These are phyloP conservation scores for Mesocentrotus franciscanus DNA, from an alignment of 53 echinoderm and acorn worm species.

Conservation along the genomic window DNA sequence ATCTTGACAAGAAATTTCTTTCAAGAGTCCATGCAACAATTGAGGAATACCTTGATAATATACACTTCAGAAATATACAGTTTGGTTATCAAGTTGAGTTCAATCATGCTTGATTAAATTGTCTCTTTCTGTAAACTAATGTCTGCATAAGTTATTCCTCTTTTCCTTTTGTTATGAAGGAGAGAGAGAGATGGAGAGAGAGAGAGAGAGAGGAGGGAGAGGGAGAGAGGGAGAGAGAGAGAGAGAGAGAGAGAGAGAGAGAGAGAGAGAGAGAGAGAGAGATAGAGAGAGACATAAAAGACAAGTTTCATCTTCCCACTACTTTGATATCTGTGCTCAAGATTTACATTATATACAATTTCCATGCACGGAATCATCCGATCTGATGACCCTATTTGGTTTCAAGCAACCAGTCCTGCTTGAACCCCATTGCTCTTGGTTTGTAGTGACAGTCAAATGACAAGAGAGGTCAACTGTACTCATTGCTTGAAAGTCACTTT, in stretches of 20 bases:
- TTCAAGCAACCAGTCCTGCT: background rate
- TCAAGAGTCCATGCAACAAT: too few relatives aligned
- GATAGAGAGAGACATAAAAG: background rate
- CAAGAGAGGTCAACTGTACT: background rate
- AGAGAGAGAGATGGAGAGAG: background rate
- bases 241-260: background rate
- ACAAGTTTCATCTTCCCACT: background rate
- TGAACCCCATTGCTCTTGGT: background rate
- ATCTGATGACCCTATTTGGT: background rate
- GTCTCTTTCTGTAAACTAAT: background rate
- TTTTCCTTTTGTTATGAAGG: background rate
- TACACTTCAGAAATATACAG: background rate
- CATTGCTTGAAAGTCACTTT: conserved; percentile 2
- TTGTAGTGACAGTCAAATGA: background rate
- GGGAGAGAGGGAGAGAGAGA: background rate
- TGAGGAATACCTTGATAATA: too few relatives aligned
- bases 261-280: background rate
- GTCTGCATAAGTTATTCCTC: background rate
- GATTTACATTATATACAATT: conserved; percentile 33
- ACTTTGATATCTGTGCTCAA: conserved; percentile 22
- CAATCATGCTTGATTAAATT: background rate
- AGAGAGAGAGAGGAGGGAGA: background rate
- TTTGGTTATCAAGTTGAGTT: background rate
- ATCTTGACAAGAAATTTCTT: too few relatives aligned
- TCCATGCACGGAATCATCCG: background rate